Evolutionary conservation across 1,140 invertebrate species (phyloP).

Genomic region (Zaprionus ghesquierei): DNA sequence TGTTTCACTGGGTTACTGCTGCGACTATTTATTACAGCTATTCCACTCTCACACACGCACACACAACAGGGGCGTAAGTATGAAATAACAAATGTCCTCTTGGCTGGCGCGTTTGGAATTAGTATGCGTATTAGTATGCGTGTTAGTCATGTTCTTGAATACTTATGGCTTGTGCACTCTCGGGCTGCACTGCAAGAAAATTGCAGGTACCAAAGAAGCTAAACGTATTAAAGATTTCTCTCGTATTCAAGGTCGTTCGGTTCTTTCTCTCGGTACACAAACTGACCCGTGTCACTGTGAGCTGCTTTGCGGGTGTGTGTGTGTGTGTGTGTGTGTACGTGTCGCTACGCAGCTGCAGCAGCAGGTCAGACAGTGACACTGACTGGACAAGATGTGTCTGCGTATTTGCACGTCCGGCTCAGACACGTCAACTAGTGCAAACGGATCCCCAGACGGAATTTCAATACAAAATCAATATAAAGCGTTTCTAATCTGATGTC

Average conservation of each 20-base stretch:
- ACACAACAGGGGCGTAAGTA: conserved; percentile 33
- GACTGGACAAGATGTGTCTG: conserved; percentile 21
- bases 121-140: conserved; percentile 47
- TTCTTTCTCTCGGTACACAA: background rate
- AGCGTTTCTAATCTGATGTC: conserved; percentile 38
- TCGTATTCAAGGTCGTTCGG: background rate
- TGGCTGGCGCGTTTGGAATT: conserved; percentile 52
- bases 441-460: conserved; percentile 32
- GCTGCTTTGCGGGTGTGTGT: too few relatives aligned
- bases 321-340: background rate
- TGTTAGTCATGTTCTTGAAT: conserved; percentile 59
- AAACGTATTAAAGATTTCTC: background rate
- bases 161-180: conserved; percentile 2
- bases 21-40: conserved; percentile 64
- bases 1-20: conserved; percentile 53
- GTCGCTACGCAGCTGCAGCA: conserved; percentile 5
- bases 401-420: conserved; percentile 28
- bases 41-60: conserved; percentile 13
- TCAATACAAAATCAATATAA: conserved; percentile 63
- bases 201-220: background rate
- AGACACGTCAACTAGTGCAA: background rate
- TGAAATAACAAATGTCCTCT: conserved; percentile 28
- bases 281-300: background rate
- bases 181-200: background rate
- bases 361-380: background rate